phyloP scores from a whole-genome alignment of 2,113 vertebrate genomes.

The Telmatochromis brichardi region DNA sequence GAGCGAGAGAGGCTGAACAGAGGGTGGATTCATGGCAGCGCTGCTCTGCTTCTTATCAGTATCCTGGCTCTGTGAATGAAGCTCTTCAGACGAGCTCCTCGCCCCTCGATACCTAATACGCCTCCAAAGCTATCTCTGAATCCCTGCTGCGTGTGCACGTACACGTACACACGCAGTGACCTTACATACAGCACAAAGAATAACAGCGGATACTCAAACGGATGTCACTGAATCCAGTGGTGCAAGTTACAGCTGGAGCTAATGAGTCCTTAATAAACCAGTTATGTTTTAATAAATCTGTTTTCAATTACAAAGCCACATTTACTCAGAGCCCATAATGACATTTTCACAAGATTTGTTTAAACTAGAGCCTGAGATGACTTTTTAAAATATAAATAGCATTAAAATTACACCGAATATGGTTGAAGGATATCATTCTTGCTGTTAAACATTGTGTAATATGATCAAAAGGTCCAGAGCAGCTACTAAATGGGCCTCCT shows the following conservation, averaged over 20 bases:
- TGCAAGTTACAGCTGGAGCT: neutral
- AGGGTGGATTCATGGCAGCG: conserved; percentile 65
- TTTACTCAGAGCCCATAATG: neutral
- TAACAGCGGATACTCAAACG: neutral
- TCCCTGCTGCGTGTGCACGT: neutral
- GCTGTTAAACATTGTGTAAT: neutral
- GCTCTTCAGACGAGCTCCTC: conserved; percentile 60
- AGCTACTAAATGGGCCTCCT: neutral
- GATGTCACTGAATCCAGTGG: neutral
- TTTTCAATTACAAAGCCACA: neutral
- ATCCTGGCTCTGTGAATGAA: conserved; percentile 65
- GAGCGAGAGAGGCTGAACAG: conserved; percentile 52
- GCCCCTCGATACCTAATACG: conserved; percentile 60
- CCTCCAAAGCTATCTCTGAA: conserved; percentile 59
- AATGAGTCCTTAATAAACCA: neutral
- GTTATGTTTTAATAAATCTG: neutral
- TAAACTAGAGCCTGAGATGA: neutral
- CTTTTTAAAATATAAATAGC: neutral
- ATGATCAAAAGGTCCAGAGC: neutral
- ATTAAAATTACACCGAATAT: neutral
- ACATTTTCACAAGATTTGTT: neutral
- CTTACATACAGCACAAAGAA: neutral
- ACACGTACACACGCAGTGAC: neutral
- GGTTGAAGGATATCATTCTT: neutral
- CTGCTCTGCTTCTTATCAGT: conserved; percentile 70